Conservation (phyloP, 2,113 vertebrate species). For the rat (Rattus norvegicus) region DNA sequence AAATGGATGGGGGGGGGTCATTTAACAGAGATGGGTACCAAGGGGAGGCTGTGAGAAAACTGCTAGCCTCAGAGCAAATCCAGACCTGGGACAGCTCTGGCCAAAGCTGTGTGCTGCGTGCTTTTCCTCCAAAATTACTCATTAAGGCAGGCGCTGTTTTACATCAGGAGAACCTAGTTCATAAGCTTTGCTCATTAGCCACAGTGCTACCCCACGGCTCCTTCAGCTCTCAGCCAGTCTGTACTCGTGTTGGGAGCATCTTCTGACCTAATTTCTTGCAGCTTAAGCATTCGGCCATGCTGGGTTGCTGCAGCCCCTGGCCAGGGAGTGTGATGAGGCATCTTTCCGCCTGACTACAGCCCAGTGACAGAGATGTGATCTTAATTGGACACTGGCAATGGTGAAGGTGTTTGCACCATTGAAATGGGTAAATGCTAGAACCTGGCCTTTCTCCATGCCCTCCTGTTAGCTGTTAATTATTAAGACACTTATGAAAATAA, state of each 20-base stretch:
- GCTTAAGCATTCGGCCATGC: background rate
- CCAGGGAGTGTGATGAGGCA: background rate
- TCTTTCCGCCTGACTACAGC: no score
- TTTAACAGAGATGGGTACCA: background rate
- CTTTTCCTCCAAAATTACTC: background rate
- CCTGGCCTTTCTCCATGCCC: background rate
- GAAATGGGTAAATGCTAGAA: background rate
- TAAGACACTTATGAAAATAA: background rate
- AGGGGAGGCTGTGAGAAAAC: background rate
- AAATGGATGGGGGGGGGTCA: constrained; percentile 4
- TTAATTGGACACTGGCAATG: background rate
- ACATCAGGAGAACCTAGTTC: accelerated
- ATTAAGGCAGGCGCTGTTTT: background rate
- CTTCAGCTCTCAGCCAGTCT: background rate
- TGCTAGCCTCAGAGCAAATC: background rate
- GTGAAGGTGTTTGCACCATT: background rate
- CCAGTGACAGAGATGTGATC: background rate
- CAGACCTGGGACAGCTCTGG: background rate
- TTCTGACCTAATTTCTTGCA: background rate
- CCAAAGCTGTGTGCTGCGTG: background rate
- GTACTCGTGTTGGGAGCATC: background rate
- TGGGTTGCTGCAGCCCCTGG: background rate
- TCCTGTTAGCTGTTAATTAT: background rate
- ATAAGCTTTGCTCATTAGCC: background rate
- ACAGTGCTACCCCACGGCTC: background rate